Conservation (phyloP, 1,140 invertebrate genomes). For the Drosophila repletoides region DNA sequence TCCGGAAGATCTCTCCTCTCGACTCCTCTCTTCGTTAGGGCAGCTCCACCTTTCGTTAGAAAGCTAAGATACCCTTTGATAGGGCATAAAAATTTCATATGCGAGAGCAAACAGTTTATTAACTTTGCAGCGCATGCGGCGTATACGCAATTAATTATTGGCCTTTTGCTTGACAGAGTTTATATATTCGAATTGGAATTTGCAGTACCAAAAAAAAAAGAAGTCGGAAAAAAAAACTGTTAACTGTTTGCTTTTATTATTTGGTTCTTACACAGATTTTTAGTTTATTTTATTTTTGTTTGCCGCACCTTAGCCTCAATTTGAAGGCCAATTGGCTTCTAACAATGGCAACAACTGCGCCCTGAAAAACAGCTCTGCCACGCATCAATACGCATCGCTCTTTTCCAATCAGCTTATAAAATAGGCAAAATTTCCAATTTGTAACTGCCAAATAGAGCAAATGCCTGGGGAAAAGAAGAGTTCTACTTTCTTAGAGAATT, state of each 20-base stretch:
- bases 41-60: too few species aligned
- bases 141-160: slow-evolving; percentile 36
- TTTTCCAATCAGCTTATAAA: too few species aligned
- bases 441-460: background rate
- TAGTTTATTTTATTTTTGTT: background rate
- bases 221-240: too few species aligned
- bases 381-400: slow-evolving; percentile 21
- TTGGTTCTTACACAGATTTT: too few species aligned
- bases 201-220: too few species aligned
- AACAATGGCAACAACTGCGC: background rate
- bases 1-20: too few species aligned
- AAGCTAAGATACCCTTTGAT: too few species aligned
- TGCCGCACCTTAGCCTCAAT: slow-evolving; percentile 5
- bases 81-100: background rate
- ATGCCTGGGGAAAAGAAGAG: too few species aligned
- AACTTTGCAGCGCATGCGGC: slow-evolving; percentile 39
- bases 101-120: slow-evolving; percentile 10
- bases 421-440: background rate
- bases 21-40: too few species aligned
- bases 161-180: slow-evolving; percentile 17
- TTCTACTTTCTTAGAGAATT: too few species aligned
- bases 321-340: slow-evolving; percentile 6
- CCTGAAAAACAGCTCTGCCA: slow-evolving; percentile 1
- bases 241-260: too few species aligned
- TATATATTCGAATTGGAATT: too few species aligned